Evolutionary conservation across 30 jellyfish, hydroid and myxozoan genomes (phyloP).

Genomic region (Turritopsis rubra): DNA sequence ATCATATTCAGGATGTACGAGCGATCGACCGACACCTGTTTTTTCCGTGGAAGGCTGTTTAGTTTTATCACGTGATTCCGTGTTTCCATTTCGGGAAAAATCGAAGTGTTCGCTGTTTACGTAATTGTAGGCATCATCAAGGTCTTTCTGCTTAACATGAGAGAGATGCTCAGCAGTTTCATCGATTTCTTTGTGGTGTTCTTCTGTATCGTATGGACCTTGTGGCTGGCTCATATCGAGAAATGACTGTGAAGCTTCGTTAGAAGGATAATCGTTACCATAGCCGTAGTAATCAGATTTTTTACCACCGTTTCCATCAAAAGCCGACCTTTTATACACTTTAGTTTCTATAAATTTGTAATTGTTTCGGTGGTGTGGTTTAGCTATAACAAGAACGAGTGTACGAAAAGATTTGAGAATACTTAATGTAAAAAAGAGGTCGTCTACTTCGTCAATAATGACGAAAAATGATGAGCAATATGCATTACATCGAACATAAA

Average conservation of each 20-base stretch:
- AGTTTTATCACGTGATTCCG: neutral
- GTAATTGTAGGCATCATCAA: constrained; percentile 6
- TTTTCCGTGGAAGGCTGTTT: neutral
- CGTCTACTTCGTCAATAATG: neutral
- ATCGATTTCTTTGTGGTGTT: neutral
- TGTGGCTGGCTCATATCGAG: constrained; percentile 13
- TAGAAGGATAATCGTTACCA: neutral
- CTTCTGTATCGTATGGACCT: constrained; percentile 16
- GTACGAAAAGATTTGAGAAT: too few species aligned
- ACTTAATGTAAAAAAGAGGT: neutral
- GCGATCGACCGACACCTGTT: neutral
- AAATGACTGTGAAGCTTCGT: neutral
- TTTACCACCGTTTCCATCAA: neutral
- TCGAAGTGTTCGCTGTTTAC: constrained; percentile 4
- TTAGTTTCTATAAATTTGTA: neutral
- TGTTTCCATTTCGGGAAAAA: neutral
- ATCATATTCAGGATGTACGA: neutral
- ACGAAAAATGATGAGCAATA: neutral
- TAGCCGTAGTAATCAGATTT: constrained; percentile 5
- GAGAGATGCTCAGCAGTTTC: constrained; percentile 4
- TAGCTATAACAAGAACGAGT: too few species aligned
- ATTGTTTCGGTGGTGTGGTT: neutral
- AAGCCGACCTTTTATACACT: neutral
- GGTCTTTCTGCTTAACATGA: constrained; percentile 3
- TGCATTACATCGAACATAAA: neutral